phyloP scores from a whole-genome alignment of 2,797 vertebrate species.

The Balearica regulorum region DNA sequence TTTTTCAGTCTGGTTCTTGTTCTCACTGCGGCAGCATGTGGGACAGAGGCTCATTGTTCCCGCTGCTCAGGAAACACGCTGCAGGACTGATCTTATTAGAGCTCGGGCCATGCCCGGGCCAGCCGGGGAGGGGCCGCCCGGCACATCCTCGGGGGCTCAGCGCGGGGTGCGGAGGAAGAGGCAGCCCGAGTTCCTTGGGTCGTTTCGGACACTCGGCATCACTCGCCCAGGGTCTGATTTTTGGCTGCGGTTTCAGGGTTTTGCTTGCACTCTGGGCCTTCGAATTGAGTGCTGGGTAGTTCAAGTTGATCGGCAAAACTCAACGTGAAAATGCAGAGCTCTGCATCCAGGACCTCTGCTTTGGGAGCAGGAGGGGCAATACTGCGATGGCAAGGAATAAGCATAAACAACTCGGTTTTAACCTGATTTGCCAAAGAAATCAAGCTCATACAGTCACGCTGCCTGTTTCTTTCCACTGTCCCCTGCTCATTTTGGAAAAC shows the following conservation, averaged over 20 bases:
- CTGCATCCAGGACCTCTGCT: background rate
- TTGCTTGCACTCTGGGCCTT: background rate
- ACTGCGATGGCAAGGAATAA: background rate
- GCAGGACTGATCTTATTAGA: conserved; percentile 6
- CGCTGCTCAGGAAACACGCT: background rate
- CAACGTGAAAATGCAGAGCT: background rate
- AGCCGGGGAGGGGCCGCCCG: background rate
- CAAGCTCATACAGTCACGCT: rapidly evolving
- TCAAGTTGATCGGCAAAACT: background rate
- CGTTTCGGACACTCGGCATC: background rate
- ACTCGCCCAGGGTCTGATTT: background rate
- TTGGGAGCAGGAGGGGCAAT: background rate
- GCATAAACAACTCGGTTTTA: background rate
- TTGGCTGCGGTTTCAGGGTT: background rate
- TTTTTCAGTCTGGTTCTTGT: background rate
- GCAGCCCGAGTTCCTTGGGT: background rate
- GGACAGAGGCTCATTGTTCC: conserved; percentile 61
- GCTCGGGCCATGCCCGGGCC: background rate
- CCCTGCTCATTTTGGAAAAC: background rate
- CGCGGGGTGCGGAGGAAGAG: background rate
- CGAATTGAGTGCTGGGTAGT: rapidly evolving
- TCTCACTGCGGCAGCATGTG: background rate
- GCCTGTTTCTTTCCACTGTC: background rate
- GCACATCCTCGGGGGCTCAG: background rate
- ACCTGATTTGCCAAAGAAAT: background rate